A percentile compares a stretch with the other conserved stretches of the same genome.
These are phyloP conservation scores for Bolinopsis microptera DNA, from an alignment of 37 sponge, comb jelly and placozoan genomes.

Conservation along the genomic window DNA sequence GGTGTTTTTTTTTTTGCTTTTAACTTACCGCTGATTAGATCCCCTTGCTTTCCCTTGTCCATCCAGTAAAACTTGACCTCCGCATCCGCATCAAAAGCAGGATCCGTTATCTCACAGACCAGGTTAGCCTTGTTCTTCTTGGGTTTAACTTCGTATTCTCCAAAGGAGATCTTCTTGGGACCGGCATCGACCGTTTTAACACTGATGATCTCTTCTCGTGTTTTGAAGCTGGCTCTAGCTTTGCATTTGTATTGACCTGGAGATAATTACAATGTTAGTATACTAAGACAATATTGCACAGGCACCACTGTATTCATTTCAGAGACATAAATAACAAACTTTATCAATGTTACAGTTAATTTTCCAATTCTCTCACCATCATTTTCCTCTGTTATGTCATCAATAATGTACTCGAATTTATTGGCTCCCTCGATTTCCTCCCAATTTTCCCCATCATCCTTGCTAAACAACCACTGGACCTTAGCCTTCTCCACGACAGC, in stretches of 20 bases:
- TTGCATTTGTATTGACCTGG: slow-evolving; percentile 45
- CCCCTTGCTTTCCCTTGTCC: background rate
- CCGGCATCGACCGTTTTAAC: background rate
- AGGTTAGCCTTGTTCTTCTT: background rate
- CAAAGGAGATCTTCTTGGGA: background rate
- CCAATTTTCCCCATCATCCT: background rate
- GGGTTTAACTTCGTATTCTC: background rate
- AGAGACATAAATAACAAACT: too few relatives aligned
- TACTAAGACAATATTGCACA: too few relatives aligned
- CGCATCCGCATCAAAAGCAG: background rate
- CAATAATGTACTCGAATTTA: background rate
- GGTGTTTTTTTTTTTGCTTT: too few relatives aligned
- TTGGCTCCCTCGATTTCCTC: background rate
- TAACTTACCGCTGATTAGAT: background rate
- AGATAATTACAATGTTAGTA: background rate
- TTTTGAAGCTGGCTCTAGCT: background rate
- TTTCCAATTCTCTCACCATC: background rate
- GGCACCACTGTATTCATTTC: too few relatives aligned
- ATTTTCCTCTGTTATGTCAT: background rate
- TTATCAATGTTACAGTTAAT: too few relatives aligned
- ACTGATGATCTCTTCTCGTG: background rate
- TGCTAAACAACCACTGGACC: background rate
- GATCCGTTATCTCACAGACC: background rate
- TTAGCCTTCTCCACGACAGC: background rate
- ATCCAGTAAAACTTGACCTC: background rate